Evolutionary conservation across 2,797 vertebrate genomes (phyloP).

Genomic region (Spinibarbus caldwelli): DNA sequence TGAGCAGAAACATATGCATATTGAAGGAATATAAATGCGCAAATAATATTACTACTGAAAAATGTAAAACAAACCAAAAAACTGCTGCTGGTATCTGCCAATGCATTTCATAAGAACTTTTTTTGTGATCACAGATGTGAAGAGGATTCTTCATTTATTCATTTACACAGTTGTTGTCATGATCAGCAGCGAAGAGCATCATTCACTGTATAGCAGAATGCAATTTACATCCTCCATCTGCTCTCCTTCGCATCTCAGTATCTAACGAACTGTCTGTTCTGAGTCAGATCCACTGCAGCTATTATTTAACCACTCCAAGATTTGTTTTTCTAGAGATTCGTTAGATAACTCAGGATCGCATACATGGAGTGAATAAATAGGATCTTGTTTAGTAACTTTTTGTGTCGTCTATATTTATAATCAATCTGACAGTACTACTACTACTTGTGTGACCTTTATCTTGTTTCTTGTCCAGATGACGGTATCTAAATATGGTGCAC

Average conservation of each 20-base stretch:
- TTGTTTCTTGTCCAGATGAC: slow-evolving; percentile 77
- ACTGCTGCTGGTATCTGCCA: not conserved
- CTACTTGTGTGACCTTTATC: slow-evolving; percentile 3
- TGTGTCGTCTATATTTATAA: not conserved
- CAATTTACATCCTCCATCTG: slow-evolving; percentile 55
- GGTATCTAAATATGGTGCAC: slow-evolving; percentile 90
- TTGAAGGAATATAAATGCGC: not conserved
- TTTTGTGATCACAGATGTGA: slow-evolving; percentile 12
- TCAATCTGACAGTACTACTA: not conserved
- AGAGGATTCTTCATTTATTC: slow-evolving; percentile 7
- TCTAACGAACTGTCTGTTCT: slow-evolving; percentile 51
- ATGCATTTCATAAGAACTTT: slow-evolving; percentile 10
- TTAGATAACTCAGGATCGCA: slow-evolving; percentile 5
- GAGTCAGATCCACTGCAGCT: slow-evolving; percentile 43
- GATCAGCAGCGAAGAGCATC: slow-evolving; percentile 35
- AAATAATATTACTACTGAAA: not conserved
- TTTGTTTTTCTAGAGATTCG: slow-evolving; percentile 24
- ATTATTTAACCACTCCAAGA: slow-evolving; percentile 40
- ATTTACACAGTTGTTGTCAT: slow-evolving; percentile 24
- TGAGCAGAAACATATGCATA: not conserved
- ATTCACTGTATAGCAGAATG: slow-evolving; percentile 47
- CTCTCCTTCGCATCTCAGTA: slow-evolving; percentile 35
- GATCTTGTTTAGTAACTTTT: slow-evolving; percentile 3
- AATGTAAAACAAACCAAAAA: not conserved
- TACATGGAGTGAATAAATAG: slow-evolving; percentile 3